Evolutionary conservation across 2,797 vertebrate species (phyloP), one percentile per base, ranked within the genome.

Genomic region (Anguilla pacifica): DNA sequence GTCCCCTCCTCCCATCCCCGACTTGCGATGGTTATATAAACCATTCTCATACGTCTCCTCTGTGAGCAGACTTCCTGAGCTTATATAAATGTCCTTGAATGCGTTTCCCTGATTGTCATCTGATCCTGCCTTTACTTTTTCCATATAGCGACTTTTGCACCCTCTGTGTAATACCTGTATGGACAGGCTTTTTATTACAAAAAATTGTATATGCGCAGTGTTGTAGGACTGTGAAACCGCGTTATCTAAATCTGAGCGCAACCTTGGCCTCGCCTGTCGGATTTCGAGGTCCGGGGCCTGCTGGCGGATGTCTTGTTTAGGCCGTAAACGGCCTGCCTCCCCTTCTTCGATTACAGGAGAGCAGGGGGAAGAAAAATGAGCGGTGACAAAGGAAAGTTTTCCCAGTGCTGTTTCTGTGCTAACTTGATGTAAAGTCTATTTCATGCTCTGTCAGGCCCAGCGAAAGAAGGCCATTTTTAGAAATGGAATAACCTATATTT

Each of bases 381-480:
- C 89, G 84, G 74, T 1, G 81, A 89, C 88, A 77, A 89, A 90
- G 74, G 10, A 88, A 91, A 90, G 89, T 94, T 94, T 93, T 89
- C 86, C 89, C 87, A 86, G 94, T 90, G 90, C 90, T 70, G 86
- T 93, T 93, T 91, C 91, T 92, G 88, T 59, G 91, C 93, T 91
- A 91, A 94, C 92, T 87, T 93, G 94, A 94, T 94, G 94, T 95
- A 95, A 95, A 96, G 94, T 96, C 95, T 94, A 95, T 96, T 96
- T 96, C 95, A 95, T 94, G 94, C 93, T 93, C 93, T 90, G 91
- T 93, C 91, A 92, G 93, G 88, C 94, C 86, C 89, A 88, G 92
- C 92, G 90, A 93, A 90, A 90, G 87, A 83, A 83, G 82, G 91
- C 89, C 92, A 91, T 95, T 94, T 95, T 95, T 95, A 96, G 94